Conservation (phyloP, 2,888 invertebrate genomes). For the Oxyscelio sp. region DNA sequence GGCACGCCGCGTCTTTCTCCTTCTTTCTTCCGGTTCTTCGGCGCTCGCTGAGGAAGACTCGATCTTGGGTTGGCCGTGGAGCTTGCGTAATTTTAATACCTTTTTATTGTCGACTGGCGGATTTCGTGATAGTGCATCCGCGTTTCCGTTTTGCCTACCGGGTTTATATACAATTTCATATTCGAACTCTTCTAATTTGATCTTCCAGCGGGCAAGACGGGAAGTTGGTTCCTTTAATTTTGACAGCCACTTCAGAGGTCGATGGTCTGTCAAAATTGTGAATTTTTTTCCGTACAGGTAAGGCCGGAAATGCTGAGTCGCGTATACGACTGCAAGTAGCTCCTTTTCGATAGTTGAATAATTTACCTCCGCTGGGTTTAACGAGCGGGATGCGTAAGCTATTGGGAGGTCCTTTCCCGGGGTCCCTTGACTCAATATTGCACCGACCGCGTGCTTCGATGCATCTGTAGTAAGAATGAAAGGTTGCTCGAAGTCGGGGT, state of each 20-base stretch:
- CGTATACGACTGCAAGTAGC: slow-evolving; percentile 20
- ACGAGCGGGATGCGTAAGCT: slow-evolving; percentile 27
- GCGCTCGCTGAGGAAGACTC: too few species aligned
- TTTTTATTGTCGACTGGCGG: too few species aligned
- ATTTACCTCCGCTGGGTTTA: slow-evolving; percentile 40
- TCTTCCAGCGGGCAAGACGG: too few species aligned
- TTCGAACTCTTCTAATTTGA: not conserved
- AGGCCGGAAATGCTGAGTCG: slow-evolving; percentile 35
- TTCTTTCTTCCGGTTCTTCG: too few species aligned
- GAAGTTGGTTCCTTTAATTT: not conserved
- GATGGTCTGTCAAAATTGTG: slow-evolving; percentile 36
- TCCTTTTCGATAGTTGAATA: slow-evolving; percentile 46
- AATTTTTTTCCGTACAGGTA: slow-evolving; percentile 44
- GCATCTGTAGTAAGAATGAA: slow-evolving; percentile 52
- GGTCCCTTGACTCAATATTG: slow-evolving; percentile 34
- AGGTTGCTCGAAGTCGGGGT: slow-evolving; percentile 33
- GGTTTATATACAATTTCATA: slow-evolving; percentile 1
- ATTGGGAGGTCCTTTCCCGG: slow-evolving; percentile 36
- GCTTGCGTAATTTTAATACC: too few species aligned
- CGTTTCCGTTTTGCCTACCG: slow-evolving; percentile 1
- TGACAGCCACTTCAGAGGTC: slow-evolving; percentile 29
- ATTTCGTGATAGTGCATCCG: slow-evolving; percentile 18
- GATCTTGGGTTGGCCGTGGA: too few species aligned
- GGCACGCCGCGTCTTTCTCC: too few species aligned
- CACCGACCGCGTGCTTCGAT: slow-evolving; percentile 30